Evolutionary conservation across 1,140 invertebrate genomes (phyloP).

Genomic region (Saccostrea cuccullata): DNA sequence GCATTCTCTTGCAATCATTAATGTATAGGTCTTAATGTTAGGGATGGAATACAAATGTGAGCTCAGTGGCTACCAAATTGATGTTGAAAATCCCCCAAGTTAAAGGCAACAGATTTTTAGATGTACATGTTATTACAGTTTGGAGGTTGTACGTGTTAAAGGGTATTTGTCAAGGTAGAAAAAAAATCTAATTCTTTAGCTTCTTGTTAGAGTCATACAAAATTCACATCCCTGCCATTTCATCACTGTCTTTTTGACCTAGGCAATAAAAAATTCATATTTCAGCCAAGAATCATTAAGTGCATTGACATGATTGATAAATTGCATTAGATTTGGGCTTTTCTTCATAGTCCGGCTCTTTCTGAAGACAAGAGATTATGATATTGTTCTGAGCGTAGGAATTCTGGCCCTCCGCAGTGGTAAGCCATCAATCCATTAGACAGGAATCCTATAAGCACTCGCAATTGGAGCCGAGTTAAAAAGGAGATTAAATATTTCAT

Average conservation of each 20-base stretch:
- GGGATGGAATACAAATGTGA: background rate
- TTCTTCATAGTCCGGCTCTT: constrained; percentile 20
- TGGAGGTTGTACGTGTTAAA: background rate
- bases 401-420: background rate
- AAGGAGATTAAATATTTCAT: constrained; percentile 36
- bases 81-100: constrained; percentile 9
- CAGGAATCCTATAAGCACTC: constrained; percentile 2
- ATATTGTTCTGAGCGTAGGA: constrained; percentile 22
- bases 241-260: constrained; percentile 13
- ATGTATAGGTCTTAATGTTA: background rate
- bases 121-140: background rate
- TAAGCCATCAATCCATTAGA: constrained; percentile 25
- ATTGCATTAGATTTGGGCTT: constrained; percentile 27
- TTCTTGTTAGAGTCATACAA: background rate
- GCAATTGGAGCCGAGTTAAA: constrained; percentile 21
- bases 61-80: background rate
- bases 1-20: constrained; percentile 31
- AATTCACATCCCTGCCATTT: background rate
- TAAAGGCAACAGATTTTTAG: background rate
- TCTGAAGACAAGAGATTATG: constrained; percentile 35
- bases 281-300: background rate
- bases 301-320: constrained; percentile 27
- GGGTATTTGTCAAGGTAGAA: background rate
- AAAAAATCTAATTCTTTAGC: background rate
- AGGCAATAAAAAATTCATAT: constrained; percentile 34